These are phyloP conservation scores for Lutraria rhynchaena DNA, from an alignment of 1,140 invertebrate genomes.

Conservation along the genomic window DNA sequence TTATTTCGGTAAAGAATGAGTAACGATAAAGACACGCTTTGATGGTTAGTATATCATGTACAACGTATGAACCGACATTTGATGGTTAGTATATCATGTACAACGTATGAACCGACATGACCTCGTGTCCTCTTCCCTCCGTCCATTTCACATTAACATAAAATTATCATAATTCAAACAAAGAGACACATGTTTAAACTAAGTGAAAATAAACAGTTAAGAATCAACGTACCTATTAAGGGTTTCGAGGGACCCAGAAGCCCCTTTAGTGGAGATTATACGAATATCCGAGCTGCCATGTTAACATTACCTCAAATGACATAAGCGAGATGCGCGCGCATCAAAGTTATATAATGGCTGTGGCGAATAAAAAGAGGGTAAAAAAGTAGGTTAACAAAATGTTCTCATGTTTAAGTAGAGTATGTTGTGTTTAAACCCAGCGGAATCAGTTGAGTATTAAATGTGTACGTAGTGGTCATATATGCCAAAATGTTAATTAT, in stretches of 20 bases:
- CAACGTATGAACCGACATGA: constrained; percentile 58
- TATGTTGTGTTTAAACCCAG: too few relatives aligned
- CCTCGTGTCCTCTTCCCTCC: constrained; percentile 31
- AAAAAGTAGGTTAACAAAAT: too few relatives aligned
- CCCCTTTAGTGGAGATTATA: constrained; percentile 42
- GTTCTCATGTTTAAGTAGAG: too few relatives aligned
- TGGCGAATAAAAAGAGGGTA: too few relatives aligned
- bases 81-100: too few relatives aligned
- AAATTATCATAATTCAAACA: constrained; percentile 28
- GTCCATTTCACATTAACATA: too few relatives aligned
- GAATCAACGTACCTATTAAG: constrained; percentile 43
- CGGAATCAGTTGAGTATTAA: too few relatives aligned
- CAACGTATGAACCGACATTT: constrained; percentile 55
- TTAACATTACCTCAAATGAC: constrained; percentile 62
- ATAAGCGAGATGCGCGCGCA: constrained; percentile 61
- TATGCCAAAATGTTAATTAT: too few relatives aligned
- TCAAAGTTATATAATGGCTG: constrained; percentile 61
- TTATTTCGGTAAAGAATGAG: too few relatives aligned
- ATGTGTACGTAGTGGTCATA: too few relatives aligned
- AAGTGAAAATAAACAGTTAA: constrained; percentile 32
- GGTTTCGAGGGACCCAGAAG: constrained; percentile 46
- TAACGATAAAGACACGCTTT: background rate
- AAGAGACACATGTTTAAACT: constrained; percentile 25
- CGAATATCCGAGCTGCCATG: constrained; percentile 51
- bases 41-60: too few relatives aligned